phyloP scores from a whole-genome alignment of 2,888 invertebrate genomes.

The Tanytarsus gracilentus region DNA sequence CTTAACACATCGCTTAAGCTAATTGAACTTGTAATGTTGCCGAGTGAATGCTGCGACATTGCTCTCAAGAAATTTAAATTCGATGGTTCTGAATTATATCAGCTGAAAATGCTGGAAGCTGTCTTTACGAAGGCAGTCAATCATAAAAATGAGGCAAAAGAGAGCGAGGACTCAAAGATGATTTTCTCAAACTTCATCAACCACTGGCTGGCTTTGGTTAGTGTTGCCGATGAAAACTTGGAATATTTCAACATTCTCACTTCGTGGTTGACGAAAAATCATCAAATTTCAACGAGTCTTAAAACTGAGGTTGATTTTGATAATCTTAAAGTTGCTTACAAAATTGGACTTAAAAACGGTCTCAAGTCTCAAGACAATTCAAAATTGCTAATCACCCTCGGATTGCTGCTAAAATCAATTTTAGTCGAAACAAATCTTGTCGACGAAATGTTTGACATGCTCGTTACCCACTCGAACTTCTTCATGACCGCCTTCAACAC shows the following conservation, averaged over 20 bases:
- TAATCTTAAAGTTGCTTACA: slow-evolving; percentile 53
- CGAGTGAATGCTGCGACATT: slow-evolving; percentile 48
- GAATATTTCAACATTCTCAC: background rate
- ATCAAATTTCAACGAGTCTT: background rate
- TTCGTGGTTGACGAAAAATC: background rate
- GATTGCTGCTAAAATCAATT: slow-evolving; percentile 49
- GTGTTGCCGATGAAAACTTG: slow-evolving; percentile 34
- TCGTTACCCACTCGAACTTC: slow-evolving; percentile 68
- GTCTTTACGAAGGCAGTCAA: slow-evolving; percentile 49
- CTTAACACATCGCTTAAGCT: slow-evolving; percentile 50
- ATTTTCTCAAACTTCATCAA: slow-evolving; percentile 49
- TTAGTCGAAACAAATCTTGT: slow-evolving; percentile 46
- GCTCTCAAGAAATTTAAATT: slow-evolving; percentile 54
- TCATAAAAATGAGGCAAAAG: too few relatives aligned
- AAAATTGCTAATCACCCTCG: slow-evolving; percentile 49
- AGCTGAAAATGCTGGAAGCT: slow-evolving; percentile 48
- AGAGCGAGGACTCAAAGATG: slow-evolving; percentile 41
- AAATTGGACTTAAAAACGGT: slow-evolving; percentile 57
- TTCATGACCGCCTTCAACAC: slow-evolving; percentile 56
- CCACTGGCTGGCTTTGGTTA: slow-evolving; percentile 46
- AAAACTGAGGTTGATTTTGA: slow-evolving; percentile 39
- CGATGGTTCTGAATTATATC: slow-evolving; percentile 52
- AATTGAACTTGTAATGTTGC: slow-evolving; percentile 51
- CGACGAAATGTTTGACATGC: slow-evolving; percentile 59
- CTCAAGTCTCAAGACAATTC: slow-evolving; percentile 47